These are phyloP conservation scores for Fundulus diaphanus DNA, from an alignment of 2,797 vertebrate genomes.

Conservation along the genomic window DNA sequence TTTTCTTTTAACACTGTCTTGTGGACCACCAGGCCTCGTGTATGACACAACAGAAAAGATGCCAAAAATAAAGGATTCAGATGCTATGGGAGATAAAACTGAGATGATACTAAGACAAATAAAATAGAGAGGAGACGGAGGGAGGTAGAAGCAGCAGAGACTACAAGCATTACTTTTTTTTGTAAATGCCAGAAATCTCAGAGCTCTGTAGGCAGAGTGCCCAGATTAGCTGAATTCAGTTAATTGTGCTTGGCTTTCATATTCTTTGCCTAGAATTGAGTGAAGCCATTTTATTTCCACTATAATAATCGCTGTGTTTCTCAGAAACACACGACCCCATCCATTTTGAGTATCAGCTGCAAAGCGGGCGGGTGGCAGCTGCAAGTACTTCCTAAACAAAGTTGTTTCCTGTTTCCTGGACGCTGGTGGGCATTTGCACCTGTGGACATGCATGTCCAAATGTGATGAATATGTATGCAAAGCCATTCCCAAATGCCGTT, in stretches of 20 bases:
- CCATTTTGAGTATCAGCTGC: conserved; percentile 28
- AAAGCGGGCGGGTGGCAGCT: conserved; percentile 27
- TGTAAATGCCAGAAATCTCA: conserved; percentile 41
- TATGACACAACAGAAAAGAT: conserved; percentile 64
- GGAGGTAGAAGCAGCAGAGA: conserved; percentile 25
- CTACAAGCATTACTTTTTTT: background rate
- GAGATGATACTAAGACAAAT: conserved; percentile 47
- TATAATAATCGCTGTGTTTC: conserved; percentile 17
- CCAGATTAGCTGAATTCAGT: conserved; percentile 4
- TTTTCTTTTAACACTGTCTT: conserved; percentile 21
- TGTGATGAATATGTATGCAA: conserved; percentile 32
- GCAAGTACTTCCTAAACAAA: conserved; percentile 24
- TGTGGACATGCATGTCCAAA: conserved; percentile 4
- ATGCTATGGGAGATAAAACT: conserved; percentile 49
- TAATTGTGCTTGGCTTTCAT: conserved; percentile 22
- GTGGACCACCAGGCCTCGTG: conserved; percentile 35
- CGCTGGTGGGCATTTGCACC: background rate
- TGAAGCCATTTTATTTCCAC: conserved; percentile 9
- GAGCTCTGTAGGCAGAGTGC: conserved; percentile 1
- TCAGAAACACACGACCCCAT: conserved; percentile 26
- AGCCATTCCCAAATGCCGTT: conserved; percentile 37
- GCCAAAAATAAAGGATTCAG: conserved; percentile 48
- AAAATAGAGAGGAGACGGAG: conserved; percentile 9
- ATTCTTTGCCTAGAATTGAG: conserved; percentile 11
- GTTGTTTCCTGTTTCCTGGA: conserved; percentile 15